Evolutionary conservation across 2,888 invertebrate genomes (phyloP), one percentile per base, ranked within the genome.

Genomic region (Xanthorhoe spadicearia): DNA sequence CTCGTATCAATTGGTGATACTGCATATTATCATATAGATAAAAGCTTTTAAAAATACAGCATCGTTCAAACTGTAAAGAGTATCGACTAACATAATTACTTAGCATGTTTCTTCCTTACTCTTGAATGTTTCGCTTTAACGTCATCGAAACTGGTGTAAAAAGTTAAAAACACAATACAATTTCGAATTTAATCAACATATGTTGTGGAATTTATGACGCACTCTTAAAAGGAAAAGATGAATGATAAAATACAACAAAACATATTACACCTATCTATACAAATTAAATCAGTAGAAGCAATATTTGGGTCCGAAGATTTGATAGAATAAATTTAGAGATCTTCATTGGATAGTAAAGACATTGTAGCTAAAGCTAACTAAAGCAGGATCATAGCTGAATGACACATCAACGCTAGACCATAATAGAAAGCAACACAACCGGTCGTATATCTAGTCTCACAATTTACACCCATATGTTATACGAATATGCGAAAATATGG

Each of bases 351-450:
- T 43, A 13, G 38, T 13, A 2, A 38, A 23, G 23, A 23, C 23
- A 23, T 23, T 23, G 1, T 23, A 23, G 23, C 23, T 23, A 3
- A 23, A 23, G 23, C 1, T 3, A 23, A 23, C 23, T 18, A 54
- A 51, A 60, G 38, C 32, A 28, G 18, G 60, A 49, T 13, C 57
- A 28, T 7, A 13, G 17, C 19, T 48, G 1, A 49, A 52, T 38
- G 53, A 43, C 15, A 61, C 49, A 53, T 23, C 51, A 13, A 59
- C 48, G 55, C 43, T 57, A 57, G 58, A 62, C 61, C 61, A 61
- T 67, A 68, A 68, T 70, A 70, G 70, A 72, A 70, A 72, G 72
- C 59, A 0, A 53, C 50, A 57, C 56, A 46, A 65, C 66, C 64
- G 50, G 66, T 63, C 49, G 51, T 63, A 61, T 8, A 48, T 68